phyloP scores from a whole-genome alignment of 2,888 invertebrate genomes.

The Crepidodera aurea region DNA sequence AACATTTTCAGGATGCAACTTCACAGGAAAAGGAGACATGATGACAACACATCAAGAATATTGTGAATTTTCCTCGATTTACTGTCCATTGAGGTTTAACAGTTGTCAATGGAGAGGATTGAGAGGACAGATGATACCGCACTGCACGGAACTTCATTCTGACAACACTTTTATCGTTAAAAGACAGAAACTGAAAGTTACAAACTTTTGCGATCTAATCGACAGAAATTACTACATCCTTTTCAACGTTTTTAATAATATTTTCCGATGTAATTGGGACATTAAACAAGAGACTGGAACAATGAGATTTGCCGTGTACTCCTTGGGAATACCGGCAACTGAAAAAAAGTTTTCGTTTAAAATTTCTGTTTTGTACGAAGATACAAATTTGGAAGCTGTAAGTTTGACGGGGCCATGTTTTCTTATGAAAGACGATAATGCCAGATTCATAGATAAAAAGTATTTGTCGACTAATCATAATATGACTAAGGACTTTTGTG shows the following conservation, averaged over 20 bases:
- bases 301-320: conserved; percentile 46
- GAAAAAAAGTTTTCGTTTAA: conserved; percentile 19
- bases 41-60: conserved; percentile 42
- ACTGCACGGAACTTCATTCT: conserved; percentile 42
- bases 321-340: conserved; percentile 18
- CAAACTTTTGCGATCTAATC: conserved; percentile 24
- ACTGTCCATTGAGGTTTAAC: conserved; percentile 40
- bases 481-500: conserved; percentile 28
- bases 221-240: conserved; percentile 34
- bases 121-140: conserved; percentile 34
- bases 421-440: conserved; percentile 22
- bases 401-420: conserved; percentile 20
- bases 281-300: conserved; percentile 40
- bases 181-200: conserved; percentile 39
- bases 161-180: conserved; percentile 38
- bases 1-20: conserved; percentile 37
- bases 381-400: conserved; percentile 16
- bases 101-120: conserved; percentile 44
- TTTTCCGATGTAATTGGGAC: conserved; percentile 46
- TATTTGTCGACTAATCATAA: conserved; percentile 25
- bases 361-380: conserved; percentile 17
- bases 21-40: conserved; percentile 32
- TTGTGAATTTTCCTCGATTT: conserved; percentile 37
- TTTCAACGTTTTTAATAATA: conserved; percentile 38
- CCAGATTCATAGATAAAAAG: conserved; percentile 22